Percentiles rank a stretch among this genome's conserved stretches.
phyloP scores from a whole-genome alignment of 2,888 invertebrate genomes.

The Acronicta aceris region DNA sequence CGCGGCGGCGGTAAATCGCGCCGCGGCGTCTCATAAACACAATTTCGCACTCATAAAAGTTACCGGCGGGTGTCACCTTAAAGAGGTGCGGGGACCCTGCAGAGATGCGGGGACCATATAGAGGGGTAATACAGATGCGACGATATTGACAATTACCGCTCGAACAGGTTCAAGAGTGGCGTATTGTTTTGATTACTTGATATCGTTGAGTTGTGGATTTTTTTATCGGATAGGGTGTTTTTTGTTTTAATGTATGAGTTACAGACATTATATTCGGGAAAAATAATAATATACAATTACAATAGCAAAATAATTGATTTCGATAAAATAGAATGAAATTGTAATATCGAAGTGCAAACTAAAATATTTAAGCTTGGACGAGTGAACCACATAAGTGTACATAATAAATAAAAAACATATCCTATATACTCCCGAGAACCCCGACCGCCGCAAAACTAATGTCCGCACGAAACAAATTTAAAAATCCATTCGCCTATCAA shows the following conservation, averaged over 20 bases:
- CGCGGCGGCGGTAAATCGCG: conserved; percentile 76
- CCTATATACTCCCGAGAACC: conserved; percentile 34
- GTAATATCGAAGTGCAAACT: too few relatives aligned
- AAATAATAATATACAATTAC: too few relatives aligned
- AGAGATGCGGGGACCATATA: background rate
- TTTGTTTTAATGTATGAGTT: background rate
- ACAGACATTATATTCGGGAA: too few relatives aligned
- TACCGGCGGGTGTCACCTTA: conserved; percentile 75
- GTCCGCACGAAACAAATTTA: conserved; percentile 68
- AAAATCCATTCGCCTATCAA: conserved; percentile 79
- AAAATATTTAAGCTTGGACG: too few relatives aligned
- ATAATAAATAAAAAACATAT: conserved; percentile 27
- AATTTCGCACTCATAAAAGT: conserved; percentile 88
- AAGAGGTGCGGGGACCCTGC: conserved; percentile 22
- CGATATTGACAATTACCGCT: conserved; percentile 70
- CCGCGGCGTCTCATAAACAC: conserved; percentile 83
- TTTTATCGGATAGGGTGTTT: conserved; percentile 30
- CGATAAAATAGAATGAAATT: too few relatives aligned
- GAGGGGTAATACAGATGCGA: conserved; percentile 41
- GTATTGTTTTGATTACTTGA: conserved; percentile 48
- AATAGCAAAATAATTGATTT: too few relatives aligned
- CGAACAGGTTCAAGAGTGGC: conserved; percentile 36
- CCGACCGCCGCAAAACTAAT: conserved; percentile 55
- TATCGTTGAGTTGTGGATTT: conserved; percentile 49
- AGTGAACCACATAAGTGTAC: conserved; percentile 1